Conservation (phyloP, 1,140 invertebrate genomes). For the Maconellicoccus hirsutus region DNA sequence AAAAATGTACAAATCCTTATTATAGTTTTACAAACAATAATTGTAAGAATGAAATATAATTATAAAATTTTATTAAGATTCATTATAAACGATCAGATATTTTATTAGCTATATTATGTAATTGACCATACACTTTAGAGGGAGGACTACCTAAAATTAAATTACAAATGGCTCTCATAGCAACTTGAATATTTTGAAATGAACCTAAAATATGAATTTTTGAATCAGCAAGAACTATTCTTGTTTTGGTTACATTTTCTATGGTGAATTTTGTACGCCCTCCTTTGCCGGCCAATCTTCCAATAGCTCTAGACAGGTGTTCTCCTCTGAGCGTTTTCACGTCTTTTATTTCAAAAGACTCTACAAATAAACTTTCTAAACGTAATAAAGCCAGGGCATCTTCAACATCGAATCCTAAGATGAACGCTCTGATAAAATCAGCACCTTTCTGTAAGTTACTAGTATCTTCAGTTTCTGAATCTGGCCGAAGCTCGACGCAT, state of each 20-base stretch:
- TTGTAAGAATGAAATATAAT: no score
- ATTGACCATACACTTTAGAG: slow-evolving; percentile 89
- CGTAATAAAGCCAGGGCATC: slow-evolving; percentile 89
- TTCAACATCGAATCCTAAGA: slow-evolving; percentile 94
- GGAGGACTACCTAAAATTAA: slow-evolving; percentile 92
- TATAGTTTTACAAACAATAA: no score
- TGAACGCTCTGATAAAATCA: slow-evolving; percentile 95
- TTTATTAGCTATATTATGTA: slow-evolving; percentile 35
- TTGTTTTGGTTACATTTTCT: slow-evolving; percentile 97
- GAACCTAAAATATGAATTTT: slow-evolving; percentile 97
- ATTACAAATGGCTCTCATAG: slow-evolving; percentile 91
- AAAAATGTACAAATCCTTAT: no score
- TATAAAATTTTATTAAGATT: no score
- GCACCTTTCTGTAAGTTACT: slow-evolving; percentile 90
- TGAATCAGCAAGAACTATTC: slow-evolving; percentile 91
- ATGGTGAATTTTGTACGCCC: slow-evolving; percentile 97
- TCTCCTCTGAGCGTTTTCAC: slow-evolving; percentile 94
- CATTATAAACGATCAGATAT: slow-evolving; percentile 28
- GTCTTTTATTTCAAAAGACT: slow-evolving; percentile 94
- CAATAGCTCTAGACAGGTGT: slow-evolving; percentile 89
- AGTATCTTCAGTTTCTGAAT: slow-evolving; percentile 71
- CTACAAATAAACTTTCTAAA: slow-evolving; percentile 93
- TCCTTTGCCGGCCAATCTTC: slow-evolving; percentile 91
- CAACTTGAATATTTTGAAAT: slow-evolving; percentile 92
- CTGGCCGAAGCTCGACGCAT: slow-evolving; percentile 73